Evolutionary conservation across 2,113 vertebrate genomes (phyloP).

Genomic region (Trogon melanurus): DNA sequence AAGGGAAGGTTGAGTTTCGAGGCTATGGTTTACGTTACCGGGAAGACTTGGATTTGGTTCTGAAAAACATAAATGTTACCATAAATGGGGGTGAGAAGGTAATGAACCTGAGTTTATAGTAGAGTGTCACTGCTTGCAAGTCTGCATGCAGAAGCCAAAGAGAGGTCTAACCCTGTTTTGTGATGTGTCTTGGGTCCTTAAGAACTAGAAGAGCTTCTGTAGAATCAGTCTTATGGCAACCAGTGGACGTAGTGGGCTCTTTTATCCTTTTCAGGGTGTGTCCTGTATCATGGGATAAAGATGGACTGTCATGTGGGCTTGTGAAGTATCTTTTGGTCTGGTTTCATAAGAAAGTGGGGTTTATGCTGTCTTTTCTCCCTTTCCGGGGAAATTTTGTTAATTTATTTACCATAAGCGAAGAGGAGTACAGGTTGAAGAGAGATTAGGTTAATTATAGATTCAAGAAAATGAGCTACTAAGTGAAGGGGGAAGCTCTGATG

Average conservation of each 20-base stretch:
- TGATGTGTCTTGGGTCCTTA: neutral
- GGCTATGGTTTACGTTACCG: slow-evolving; percentile 87
- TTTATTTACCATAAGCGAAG: neutral
- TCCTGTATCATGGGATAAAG: neutral
- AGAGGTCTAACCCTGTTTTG: neutral
- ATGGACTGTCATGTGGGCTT: neutral
- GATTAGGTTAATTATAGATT: neutral
- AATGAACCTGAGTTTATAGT: neutral
- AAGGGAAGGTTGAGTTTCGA: slow-evolving; percentile 85
- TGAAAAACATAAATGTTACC: slow-evolving; percentile 84
- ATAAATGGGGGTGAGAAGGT: slow-evolving; percentile 93
- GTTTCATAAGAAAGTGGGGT: neutral
- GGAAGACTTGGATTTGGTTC: slow-evolving; percentile 87
- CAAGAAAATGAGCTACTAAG: neutral
- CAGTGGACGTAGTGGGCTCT: neutral
- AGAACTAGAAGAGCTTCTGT: neutral
- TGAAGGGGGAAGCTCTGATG: neutral
- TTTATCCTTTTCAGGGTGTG: neutral
- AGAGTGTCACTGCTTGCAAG: neutral
- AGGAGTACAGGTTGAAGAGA: neutral
- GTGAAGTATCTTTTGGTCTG: neutral
- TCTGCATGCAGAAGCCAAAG: neutral
- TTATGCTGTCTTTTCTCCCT: neutral
- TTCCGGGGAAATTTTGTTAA: neutral
- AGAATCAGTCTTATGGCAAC: neutral